Evolutionary conservation across 2,888 invertebrate species (phyloP).

Genomic region (Lochmaea crataegi): DNA sequence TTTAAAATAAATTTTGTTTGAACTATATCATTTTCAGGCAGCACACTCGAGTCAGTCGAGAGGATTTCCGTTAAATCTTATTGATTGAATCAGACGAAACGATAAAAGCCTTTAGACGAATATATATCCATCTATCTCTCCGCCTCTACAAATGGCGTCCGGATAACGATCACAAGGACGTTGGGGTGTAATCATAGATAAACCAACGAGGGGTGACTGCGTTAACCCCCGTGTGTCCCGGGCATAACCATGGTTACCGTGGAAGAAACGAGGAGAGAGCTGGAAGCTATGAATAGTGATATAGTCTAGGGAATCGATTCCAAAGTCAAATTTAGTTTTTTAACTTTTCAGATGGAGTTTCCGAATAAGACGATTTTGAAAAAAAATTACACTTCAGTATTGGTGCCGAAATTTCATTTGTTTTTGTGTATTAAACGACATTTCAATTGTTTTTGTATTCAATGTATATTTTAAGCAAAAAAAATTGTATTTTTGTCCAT

Average conservation of each 20-base stretch:
- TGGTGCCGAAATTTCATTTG: too few species aligned
- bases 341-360: too few species aligned
- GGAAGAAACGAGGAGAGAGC: not conserved
- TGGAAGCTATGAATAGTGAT: not conserved
- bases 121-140: conserved; percentile 3
- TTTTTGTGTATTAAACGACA: too few species aligned
- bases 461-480: too few species aligned
- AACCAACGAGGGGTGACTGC: not conserved
- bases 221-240: not conserved
- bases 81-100: conserved; percentile 16
- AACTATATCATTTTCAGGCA: not conserved
- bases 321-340: not conserved
- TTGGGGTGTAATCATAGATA: conserved; percentile 20
- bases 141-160: conserved; percentile 15
- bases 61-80: conserved; percentile 1
- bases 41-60: not conserved
- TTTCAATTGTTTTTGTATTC: too few species aligned
- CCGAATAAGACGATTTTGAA: too few species aligned
- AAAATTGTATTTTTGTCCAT: too few species aligned
- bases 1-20: not conserved
- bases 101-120: conserved; percentile 3
- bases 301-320: not conserved
- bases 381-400: too few species aligned
- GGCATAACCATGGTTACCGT: conserved; percentile 17
- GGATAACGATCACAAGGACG: conserved; percentile 25